These are phyloP conservation scores for Danionella cerebrum DNA, from an alignment of 2,113 vertebrate genomes.

Conservation along the genomic window DNA sequence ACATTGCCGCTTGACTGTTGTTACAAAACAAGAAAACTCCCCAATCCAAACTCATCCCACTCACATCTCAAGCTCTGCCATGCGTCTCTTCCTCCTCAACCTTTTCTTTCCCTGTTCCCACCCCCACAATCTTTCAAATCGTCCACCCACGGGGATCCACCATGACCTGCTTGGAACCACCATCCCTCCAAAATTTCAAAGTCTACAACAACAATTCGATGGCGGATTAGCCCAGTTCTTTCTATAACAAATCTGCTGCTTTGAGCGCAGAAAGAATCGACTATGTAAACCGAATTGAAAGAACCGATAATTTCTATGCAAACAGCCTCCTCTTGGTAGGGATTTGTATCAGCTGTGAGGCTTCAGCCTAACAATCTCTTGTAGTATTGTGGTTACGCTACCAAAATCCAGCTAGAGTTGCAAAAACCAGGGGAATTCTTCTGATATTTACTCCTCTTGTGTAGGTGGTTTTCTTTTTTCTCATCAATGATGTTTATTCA, in stretches of 20 bases:
- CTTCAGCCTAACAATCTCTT: background rate
- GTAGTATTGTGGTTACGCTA: background rate
- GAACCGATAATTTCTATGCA: background rate
- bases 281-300: background rate
- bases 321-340: background rate
- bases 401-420: background rate
- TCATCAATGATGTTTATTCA: background rate
- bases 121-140: slow-evolving; percentile 20
- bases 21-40: slow-evolving; percentile 31
- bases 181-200: background rate
- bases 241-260: background rate
- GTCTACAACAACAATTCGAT: slow-evolving; percentile 15
- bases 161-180: slow-evolving; percentile 25
- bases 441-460: background rate
- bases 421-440: background rate
- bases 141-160: slow-evolving; percentile 7
- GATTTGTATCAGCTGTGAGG: background rate
- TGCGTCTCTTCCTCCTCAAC: slow-evolving; percentile 22
- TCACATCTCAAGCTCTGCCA: slow-evolving; percentile 15
- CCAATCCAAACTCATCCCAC: slow-evolving; percentile 29
- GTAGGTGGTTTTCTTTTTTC: background rate
- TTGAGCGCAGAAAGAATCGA: background rate
- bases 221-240: slow-evolving; percentile 1
- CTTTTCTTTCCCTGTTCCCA: slow-evolving; percentile 21
- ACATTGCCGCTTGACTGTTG: background rate